Evolutionary conservation across 2,113 vertebrate genomes (phyloP).

Genomic region (Pampusana beccarii): DNA sequence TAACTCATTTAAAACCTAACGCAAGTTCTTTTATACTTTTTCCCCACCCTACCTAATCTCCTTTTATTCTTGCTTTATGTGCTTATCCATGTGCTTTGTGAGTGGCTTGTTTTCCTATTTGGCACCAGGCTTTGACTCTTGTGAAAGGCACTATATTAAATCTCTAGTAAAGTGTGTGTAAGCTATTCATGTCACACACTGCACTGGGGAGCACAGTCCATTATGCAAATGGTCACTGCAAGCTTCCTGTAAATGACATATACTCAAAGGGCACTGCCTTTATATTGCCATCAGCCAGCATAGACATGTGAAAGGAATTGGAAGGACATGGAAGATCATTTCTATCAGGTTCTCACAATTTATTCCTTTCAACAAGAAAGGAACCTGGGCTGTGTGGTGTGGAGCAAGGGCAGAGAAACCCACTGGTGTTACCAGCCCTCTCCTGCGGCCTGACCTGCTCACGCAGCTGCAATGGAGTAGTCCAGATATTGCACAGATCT

Average conservation of each 20-base stretch:
- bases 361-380: background rate
- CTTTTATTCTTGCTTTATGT: slow-evolving; percentile 19
- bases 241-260: background rate
- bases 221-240: slow-evolving; percentile 44
- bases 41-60: background rate
- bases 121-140: background rate
- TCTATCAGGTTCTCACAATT: background rate
- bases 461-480: fast-evolving
- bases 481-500: background rate
- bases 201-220: slow-evolving; percentile 12
- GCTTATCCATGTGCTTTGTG: background rate
- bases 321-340: background rate
- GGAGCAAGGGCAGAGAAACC: background rate
- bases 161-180: slow-evolving; percentile 12
- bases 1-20: slow-evolving; percentile 23
- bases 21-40: background rate
- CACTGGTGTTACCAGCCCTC: too few relatives aligned
- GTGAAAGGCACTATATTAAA: slow-evolving; percentile 16
- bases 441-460: background rate
- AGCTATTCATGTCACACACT: slow-evolving; percentile 38
- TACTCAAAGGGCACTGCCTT: background rate
- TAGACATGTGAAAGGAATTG: background rate
- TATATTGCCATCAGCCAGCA: background rate
- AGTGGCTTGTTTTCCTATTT: background rate
- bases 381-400: background rate